These are phyloP conservation scores for Octomys mimax DNA, from an alignment of 2,797 vertebrate genomes.

Conservation along the genomic window DNA sequence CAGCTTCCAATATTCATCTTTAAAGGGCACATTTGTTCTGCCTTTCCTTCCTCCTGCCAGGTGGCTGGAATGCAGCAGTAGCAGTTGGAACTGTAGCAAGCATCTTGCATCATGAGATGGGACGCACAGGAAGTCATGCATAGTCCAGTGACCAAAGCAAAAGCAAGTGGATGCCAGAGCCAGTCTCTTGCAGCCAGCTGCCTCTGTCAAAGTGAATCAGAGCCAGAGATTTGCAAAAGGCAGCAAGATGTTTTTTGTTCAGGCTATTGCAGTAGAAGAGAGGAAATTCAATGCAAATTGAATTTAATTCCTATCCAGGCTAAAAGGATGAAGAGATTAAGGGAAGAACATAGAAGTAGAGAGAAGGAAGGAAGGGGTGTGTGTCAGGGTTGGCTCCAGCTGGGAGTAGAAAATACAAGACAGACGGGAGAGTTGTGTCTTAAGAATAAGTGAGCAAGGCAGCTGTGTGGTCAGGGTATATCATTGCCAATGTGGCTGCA, in stretches of 20 bases:
- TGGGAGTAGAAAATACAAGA: not conserved
- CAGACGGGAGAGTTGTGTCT: not conserved
- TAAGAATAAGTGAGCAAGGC: not conserved
- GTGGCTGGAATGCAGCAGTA: not conserved
- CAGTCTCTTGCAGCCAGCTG: not conserved
- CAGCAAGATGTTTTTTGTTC: not conserved
- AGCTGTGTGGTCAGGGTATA: not conserved
- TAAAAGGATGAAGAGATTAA: not conserved
- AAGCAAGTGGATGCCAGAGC: not conserved
- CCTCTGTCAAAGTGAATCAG: not conserved
- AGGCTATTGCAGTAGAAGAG: too few species aligned
- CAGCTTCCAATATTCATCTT: not conserved
- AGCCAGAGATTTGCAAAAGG: not conserved
- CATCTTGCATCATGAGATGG: not conserved
- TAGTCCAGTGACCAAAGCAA: not conserved
- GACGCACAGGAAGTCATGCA: not conserved
- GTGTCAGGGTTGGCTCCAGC: not conserved
- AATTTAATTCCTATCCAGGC: not conserved
- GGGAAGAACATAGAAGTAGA: not conserved
- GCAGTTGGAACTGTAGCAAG: not conserved
- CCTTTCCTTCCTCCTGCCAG: not conserved
- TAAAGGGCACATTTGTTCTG: not conserved
- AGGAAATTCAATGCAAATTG: not conserved
- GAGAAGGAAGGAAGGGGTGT: not conserved
- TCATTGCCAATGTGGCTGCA: not conserved